Base-by-base conservation (phyloP, 2,797 vertebrate genomes). In the Chiroxiphia lanceolata region DNA sequence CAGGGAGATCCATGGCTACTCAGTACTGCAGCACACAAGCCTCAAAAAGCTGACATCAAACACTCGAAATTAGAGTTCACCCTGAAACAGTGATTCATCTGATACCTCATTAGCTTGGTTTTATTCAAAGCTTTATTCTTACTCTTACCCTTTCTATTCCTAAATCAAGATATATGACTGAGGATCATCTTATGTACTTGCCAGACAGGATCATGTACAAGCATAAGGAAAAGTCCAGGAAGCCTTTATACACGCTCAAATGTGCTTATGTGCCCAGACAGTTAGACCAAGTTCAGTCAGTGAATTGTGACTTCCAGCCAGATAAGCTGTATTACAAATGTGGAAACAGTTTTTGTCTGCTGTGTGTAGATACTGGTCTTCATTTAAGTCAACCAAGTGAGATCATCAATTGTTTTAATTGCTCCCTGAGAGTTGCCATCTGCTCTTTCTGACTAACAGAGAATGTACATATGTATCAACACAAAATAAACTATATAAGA, bases 121-220 rank as follows among this genome's bases (percentile, higher is more conserved):
- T 92, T 59, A 47, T 67, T 80, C 40, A 81, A 75, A 93, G 47
- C 15, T 90, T 53, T 70, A 23, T n/a, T 89, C 34, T 79, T 68
- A 36, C 3, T 64, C 65, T 70, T 68, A 68, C 23, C 12, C 36
- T 63, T 79, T 16, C 60, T 63, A 50, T 44, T 83, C 31, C 25
- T 61, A 88, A 70, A 68, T 68, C 57, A 83, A 83, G n/a, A 59
- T 23, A 6, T 69, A 47, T 15, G 18, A 81, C n/a, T 3, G 0
- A 74, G n/a, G 34, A 75, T 48, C 38, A 45, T 38, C 27, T 38
- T 25, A 38, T 9, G 9, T 44, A 29, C 18, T 90, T 87, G 22
- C 34, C 31, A 25, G 19, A 34, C 38, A 60, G 29, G 45, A 60
- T 75, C 34, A 53, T 4, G 4, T 14, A 68, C 36, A 53, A 42